Evolutionary conservation across 2,113 vertebrate genomes (phyloP), one percentile per base, ranked within the genome.

Genomic region (Onychostruthus taczanowskii): DNA sequence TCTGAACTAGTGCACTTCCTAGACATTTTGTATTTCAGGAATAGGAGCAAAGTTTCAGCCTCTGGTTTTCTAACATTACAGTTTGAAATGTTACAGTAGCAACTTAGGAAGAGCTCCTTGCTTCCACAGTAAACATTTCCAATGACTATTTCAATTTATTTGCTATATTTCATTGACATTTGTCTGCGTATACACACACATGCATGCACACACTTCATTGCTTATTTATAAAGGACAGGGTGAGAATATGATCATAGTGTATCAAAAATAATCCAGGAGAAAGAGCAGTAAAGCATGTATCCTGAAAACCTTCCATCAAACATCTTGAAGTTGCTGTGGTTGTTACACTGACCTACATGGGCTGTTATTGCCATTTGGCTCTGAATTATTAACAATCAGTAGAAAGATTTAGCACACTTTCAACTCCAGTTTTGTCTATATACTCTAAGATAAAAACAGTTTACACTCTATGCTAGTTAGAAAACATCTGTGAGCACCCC

Each of bases 321-420:
- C 86, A 96, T 90, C 77, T 50, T 89, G 67, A 96, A 93, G 81
- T 91, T 95, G 86, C 95, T 97, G 92, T 92, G 73, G 96, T 93
- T 96, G 95, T 96, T 97, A 95, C 56, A 82, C 90, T 96, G 97
- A 98, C 97, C 95, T 97, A 94, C 91, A 81, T 68, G 96, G 97
- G 94, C 89, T 46, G 44, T 90, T 97, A 96, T 89, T 97, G 96
- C 96, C 97, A 95, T 97, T 98, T 97, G 95, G 85, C 91, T 97
- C 96, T 98, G 96, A 98, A 98, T 98, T 98, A 98, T 98, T 98
- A 98, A 98, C 97, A 96, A 94, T 95, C 87, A 87, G 96, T 30
- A 95, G 90, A 94, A 98, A 97, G 89, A 97, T 95, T 98, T 97
- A 97, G 85, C 95, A 96, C 84, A 82, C 92, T 95, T 98, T 96